A percentile compares a stretch with the other conserved stretches of the same genome.
These are phyloP conservation scores for Ceratotherium simum DNA, from an alignment of 2,113 vertebrate species.

Conservation along the genomic window DNA sequence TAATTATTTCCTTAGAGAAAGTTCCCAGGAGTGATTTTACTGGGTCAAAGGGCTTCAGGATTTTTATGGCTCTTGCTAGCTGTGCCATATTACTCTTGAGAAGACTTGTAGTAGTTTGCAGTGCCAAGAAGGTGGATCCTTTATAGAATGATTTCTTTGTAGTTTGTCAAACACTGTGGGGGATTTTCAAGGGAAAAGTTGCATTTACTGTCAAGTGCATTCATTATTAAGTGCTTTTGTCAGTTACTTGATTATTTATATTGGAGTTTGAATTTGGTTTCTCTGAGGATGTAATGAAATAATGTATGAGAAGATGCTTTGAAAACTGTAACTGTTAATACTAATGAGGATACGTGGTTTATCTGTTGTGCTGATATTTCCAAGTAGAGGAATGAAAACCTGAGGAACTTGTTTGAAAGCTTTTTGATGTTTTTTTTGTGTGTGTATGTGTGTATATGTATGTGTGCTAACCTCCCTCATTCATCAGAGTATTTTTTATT, in stretches of 20 bases:
- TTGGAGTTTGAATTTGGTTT: constrained; percentile 30
- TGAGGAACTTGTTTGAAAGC: constrained; percentile 13
- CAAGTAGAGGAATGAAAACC: not conserved
- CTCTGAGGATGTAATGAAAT: not conserved
- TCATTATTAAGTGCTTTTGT: constrained; percentile 28
- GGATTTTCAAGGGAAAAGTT: constrained; percentile 20
- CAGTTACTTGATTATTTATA: constrained; percentile 17
- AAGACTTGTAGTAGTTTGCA: not conserved
- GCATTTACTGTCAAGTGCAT: not conserved
- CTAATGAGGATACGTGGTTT: not conserved
- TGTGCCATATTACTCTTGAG: not conserved
- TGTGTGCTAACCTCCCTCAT: not conserved
- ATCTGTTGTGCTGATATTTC: not conserved
- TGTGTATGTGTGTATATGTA: too few species aligned
- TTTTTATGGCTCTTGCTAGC: constrained; percentile 33
- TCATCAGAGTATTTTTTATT: constrained; percentile 37
- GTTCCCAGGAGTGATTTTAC: constrained; percentile 62
- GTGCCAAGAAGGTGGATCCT: not conserved
- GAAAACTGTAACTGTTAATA: not conserved
- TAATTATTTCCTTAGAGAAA: constrained; percentile 61
- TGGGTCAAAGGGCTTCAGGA: constrained; percentile 68
- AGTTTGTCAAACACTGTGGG: constrained; percentile 22
- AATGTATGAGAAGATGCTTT: not conserved
- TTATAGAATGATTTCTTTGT: not conserved
- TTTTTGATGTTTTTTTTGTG: constrained; percentile 3